Conservation (phyloP, 2,888 invertebrate genomes). For the Spicauda simplicius region DNA sequence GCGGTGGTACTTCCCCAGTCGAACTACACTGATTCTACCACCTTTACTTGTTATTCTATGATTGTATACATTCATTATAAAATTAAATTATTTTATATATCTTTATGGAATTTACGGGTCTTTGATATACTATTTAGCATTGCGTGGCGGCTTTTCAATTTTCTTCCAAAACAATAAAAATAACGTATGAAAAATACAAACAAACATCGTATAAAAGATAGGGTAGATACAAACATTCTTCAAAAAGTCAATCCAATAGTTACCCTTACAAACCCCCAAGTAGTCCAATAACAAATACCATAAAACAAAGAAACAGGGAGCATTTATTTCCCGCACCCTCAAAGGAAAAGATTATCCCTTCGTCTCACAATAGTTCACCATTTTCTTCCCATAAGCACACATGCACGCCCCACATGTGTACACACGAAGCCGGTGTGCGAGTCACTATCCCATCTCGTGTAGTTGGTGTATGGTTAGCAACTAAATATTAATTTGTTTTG, state of each 20-base stretch:
- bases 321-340: conserved; percentile 25
- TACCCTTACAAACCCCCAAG: background rate
- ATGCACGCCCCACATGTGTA: conserved; percentile 9
- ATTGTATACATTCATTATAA: too few relatives aligned
- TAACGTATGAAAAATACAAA: too few relatives aligned
- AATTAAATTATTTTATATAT: too few relatives aligned
- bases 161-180: too few relatives aligned
- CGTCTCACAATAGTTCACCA: conserved; percentile 41
- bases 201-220: too few relatives aligned
- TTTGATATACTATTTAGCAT: too few relatives aligned
- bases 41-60: too few relatives aligned
- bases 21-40: too few relatives aligned
- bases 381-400: conserved; percentile 45
- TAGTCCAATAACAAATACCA: background rate
- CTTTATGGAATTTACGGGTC: too few relatives aligned
- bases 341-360: conserved; percentile 28
- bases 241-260: background rate
- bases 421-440: conserved; percentile 37
- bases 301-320: conserved; percentile 4
- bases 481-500: background rate
- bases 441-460: conserved; percentile 44
- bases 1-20: too few relatives aligned
- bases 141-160: too few relatives aligned
- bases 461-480: conserved; percentile 37
- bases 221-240: background rate